Conservation (phyloP, 2,113 vertebrate genomes). For the Ptyas mucosa region DNA sequence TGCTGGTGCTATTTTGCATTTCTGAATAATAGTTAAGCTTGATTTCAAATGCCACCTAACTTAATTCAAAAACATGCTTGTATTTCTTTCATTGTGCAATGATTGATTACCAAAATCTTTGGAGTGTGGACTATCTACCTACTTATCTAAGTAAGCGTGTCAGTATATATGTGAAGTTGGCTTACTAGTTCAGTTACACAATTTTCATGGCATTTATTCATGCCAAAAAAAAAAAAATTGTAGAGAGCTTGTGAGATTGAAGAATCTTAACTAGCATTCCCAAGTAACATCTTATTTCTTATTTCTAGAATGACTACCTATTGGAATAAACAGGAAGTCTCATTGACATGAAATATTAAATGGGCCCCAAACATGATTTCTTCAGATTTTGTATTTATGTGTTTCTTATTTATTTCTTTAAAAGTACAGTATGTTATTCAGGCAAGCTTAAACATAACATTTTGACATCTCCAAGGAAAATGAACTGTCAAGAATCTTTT, state of each 20-base stretch:
- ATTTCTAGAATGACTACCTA: constrained; percentile 14
- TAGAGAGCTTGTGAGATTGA: constrained; percentile 45
- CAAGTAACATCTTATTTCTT: constrained; percentile 40
- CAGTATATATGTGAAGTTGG: not conserved
- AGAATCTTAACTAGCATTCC: constrained; percentile 42
- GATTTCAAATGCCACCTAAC: not conserved
- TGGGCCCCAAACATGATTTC: constrained; percentile 52
- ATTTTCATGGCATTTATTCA: constrained; percentile 56
- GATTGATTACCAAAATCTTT: constrained; percentile 42
- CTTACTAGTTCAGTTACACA: constrained; percentile 51
- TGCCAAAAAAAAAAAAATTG: constrained; percentile 19
- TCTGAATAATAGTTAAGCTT: not conserved
- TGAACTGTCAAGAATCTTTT: constrained; percentile 48
- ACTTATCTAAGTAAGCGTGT: constrained; percentile 35
- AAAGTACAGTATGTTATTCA: constrained; percentile 36
- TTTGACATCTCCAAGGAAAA: constrained; percentile 50
- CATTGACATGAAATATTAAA: constrained; percentile 59
- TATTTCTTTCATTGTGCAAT: constrained; percentile 47
- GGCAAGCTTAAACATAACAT: constrained; percentile 58
- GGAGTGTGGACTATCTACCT: not conserved
- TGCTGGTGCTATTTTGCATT: not conserved
- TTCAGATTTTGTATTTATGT: constrained; percentile 35
- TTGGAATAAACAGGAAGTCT: constrained; percentile 53
- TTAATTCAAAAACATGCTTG: constrained; percentile 14
- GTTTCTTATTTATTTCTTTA: constrained; percentile 13